phyloP scores from a whole-genome alignment of 2,113 vertebrate genomes.

The Trematomus loennbergii region DNA sequence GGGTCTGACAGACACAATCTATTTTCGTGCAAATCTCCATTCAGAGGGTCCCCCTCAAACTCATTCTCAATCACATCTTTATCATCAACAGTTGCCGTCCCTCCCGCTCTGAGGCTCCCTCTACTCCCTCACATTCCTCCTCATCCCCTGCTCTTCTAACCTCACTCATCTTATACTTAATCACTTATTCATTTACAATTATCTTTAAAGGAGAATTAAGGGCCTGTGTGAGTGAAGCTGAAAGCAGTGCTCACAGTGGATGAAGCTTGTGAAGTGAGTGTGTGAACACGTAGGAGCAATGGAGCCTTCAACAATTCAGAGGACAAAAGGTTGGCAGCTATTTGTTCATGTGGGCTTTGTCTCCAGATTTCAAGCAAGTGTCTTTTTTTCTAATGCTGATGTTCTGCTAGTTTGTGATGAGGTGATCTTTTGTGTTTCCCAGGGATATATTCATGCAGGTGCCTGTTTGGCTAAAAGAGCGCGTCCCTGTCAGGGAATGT shows the following conservation, averaged over 20 bases:
- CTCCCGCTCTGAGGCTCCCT: constrained; percentile 43
- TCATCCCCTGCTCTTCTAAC: constrained; percentile 23
- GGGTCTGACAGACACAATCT: constrained; percentile 62
- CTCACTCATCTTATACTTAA: constrained; percentile 59
- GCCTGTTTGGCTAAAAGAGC: constrained; percentile 46
- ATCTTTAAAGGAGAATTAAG: constrained; percentile 26
- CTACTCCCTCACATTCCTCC: constrained; percentile 58
- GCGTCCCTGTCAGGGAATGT: constrained; percentile 54
- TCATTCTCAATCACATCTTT: constrained; percentile 60
- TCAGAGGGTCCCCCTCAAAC: constrained; percentile 65
- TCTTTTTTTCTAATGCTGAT: constrained; percentile 28
- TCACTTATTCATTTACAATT: constrained; percentile 62
- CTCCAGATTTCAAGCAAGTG: constrained; percentile 3
- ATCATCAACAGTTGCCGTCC: constrained; percentile 35
- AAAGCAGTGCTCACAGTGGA: constrained; percentile 17
- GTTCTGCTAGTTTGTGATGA: constrained; percentile 32
- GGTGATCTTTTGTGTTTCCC: constrained; percentile 42
- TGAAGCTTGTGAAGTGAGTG: too few relatives aligned
- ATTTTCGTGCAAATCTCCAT: constrained; percentile 79
- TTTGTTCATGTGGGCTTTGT: constrained; percentile 24
- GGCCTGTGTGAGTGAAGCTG: constrained; percentile 21
- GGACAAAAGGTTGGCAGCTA: constrained; percentile 40
- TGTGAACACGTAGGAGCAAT: neutral
- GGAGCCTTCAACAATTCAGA: constrained; percentile 21
- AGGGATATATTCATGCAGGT: constrained; percentile 62